Conservation (phyloP, 2,888 invertebrate species). For the Darwinula stevensoni region DNA sequence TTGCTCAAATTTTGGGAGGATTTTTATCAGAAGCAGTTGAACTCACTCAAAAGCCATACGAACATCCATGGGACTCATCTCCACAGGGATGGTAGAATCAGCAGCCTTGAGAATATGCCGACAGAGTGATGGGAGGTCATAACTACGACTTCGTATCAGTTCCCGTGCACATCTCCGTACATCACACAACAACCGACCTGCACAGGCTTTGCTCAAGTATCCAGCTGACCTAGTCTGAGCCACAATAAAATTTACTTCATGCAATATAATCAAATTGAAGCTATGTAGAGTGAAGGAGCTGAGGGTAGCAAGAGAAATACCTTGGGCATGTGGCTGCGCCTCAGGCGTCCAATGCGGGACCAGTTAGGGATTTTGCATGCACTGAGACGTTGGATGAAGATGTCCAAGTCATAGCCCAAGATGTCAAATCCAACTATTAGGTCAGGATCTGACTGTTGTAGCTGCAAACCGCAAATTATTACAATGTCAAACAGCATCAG, state of each 20-base stretch:
- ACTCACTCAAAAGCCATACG: too few relatives aligned
- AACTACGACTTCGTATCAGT: conserved; percentile 62
- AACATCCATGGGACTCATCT: too few relatives aligned
- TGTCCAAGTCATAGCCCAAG: conserved; percentile 57
- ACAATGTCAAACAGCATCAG: too few relatives aligned
- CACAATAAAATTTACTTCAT: neutral
- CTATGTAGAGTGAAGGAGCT: neutral
- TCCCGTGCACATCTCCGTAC: conserved; percentile 76
- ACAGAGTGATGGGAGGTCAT: conserved; percentile 57
- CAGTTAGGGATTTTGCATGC: conserved; percentile 47
- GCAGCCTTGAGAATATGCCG: too few relatives aligned
- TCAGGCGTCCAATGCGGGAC: conserved; percentile 64
- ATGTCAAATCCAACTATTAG: conserved; percentile 79
- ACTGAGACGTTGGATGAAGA: conserved; percentile 55
- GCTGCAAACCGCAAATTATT: conserved; percentile 14
- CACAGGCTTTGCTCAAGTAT: neutral
- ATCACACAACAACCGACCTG: conserved; percentile 71
- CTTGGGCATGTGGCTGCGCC: conserved; percentile 24
- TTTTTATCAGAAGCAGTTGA: too few relatives aligned
- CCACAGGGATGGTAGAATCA: too few relatives aligned
- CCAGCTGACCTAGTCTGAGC: too few relatives aligned
- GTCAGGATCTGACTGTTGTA: conserved; percentile 71
- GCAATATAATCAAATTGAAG: neutral
- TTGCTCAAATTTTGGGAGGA: too few relatives aligned
- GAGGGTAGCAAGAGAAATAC: neutral